Evolutionary conservation across 2,113 vertebrate genomes (phyloP).

Genomic region (Promerops cafer): DNA sequence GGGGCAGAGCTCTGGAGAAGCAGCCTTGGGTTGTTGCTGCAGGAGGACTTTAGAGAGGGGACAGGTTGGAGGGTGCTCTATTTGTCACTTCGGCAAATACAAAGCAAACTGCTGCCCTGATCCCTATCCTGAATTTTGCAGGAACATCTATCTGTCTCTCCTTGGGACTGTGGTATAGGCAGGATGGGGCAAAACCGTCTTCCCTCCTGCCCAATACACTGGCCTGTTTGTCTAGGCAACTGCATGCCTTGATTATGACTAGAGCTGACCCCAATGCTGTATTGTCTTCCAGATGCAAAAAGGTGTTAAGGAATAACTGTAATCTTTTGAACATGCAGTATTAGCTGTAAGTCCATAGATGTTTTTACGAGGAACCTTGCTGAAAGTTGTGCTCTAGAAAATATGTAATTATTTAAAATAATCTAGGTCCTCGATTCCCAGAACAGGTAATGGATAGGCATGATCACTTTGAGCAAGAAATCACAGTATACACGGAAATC

Average conservation of each 20-base stretch:
- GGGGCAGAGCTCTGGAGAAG: background rate
- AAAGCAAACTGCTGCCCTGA: background rate
- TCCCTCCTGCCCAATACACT: rapidly evolving
- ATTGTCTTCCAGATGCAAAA: background rate
- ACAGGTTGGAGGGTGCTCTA: background rate
- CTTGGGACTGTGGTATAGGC: background rate
- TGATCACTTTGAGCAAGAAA: background rate
- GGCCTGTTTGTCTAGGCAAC: background rate
- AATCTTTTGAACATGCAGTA: background rate
- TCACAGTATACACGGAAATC: background rate
- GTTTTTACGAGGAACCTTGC: background rate
- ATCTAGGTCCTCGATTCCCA: rapidly evolving
- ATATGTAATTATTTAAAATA: background rate
- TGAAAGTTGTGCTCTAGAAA: background rate
- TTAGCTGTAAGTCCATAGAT: background rate
- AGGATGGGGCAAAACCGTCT: background rate
- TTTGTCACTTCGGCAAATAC: background rate
- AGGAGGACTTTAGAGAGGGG: background rate
- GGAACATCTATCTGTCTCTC: background rate
- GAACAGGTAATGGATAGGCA: background rate
- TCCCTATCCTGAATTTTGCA: background rate
- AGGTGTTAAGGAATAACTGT: background rate
- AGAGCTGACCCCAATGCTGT: background rate
- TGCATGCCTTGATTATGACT: background rate
- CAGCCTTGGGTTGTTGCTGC: background rate